Conservation (phyloP, 2,113 vertebrate genomes). For the Danionella cerebrum region DNA sequence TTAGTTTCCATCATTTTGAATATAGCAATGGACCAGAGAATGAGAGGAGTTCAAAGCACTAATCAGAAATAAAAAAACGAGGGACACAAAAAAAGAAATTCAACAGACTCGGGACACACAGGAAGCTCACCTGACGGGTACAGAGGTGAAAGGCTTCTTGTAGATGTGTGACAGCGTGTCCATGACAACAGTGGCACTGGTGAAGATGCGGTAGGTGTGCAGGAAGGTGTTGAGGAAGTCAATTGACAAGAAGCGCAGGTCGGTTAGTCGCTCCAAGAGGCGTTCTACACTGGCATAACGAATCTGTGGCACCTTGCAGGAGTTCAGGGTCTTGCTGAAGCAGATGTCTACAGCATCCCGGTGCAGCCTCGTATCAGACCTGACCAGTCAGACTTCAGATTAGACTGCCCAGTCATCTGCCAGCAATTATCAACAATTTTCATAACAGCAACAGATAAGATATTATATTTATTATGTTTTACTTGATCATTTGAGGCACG, state of each 20-base stretch:
- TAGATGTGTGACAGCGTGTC: conserved; percentile 89
- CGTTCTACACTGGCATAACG: conserved; percentile 90
- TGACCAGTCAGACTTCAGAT: conserved; percentile 30
- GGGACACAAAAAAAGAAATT: neutral
- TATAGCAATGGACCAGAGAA: no score
- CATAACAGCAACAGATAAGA: no score
- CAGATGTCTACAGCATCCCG: conserved; percentile 90
- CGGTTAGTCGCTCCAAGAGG: conserved; percentile 84
- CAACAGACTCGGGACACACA: neutral
- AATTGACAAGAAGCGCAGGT: conserved; percentile 92
- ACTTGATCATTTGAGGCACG: conserved; percentile 98
- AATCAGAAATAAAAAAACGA: no score
- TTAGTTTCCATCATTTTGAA: no score
- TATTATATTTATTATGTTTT: no score
- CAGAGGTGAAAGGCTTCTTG: conserved; percentile 88
- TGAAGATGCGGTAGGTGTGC: conserved; percentile 95
- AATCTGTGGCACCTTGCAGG: conserved; percentile 96
- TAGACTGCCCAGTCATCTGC: no score
- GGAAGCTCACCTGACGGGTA: conserved; percentile 75
- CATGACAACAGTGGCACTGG: conserved; percentile 80
- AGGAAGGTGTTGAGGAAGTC: conserved; percentile 98
- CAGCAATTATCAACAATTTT: no score
- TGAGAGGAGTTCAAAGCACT: no score
- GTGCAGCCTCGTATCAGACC: conserved; percentile 86
- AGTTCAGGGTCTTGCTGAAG: conserved; percentile 97